Evolutionary conservation across 2,797 vertebrate species (phyloP).

Genomic region (Melanotaenia maccullochi): DNA sequence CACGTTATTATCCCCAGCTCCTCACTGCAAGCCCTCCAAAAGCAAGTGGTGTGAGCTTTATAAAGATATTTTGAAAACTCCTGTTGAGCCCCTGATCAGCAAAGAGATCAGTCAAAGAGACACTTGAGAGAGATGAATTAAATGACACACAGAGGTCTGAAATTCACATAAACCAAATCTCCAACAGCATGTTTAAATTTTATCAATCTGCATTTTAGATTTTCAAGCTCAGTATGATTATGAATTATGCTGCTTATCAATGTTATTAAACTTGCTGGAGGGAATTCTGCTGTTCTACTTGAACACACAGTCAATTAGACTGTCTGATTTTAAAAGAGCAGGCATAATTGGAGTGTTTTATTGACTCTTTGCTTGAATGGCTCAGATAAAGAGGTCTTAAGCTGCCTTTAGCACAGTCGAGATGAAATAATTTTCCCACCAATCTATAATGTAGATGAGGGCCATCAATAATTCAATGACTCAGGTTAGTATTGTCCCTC

Average conservation of each 20-base stretch:
- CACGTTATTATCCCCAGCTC: slow-evolving; percentile 69
- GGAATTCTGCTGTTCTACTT: slow-evolving; percentile 66
- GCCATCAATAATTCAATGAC: slow-evolving; percentile 32
- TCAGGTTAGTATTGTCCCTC: slow-evolving; percentile 25
- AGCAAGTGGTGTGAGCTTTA: slow-evolving; percentile 57
- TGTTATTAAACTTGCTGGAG: slow-evolving; percentile 56
- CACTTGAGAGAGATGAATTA: slow-evolving; percentile 52
- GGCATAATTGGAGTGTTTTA: slow-evolving; percentile 59
- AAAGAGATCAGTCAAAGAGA: no score
- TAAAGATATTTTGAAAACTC: slow-evolving; percentile 70
- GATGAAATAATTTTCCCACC: slow-evolving; percentile 60
- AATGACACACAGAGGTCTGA: slow-evolving; percentile 35
- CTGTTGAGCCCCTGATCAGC: slow-evolving; percentile 56
- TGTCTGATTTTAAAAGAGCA: slow-evolving; percentile 64
- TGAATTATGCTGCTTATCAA: slow-evolving; percentile 47
- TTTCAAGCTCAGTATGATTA: slow-evolving; percentile 41
- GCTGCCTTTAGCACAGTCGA: slow-evolving; percentile 61
- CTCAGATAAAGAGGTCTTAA: slow-evolving; percentile 72
- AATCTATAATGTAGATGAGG: slow-evolving; percentile 50
- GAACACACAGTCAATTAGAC: slow-evolving; percentile 75
- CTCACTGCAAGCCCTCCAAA: slow-evolving; percentile 59
- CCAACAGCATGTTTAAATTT: slow-evolving; percentile 15
- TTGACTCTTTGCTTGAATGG: slow-evolving; percentile 75
- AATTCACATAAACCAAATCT: slow-evolving; percentile 22
- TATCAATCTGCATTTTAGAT: slow-evolving; percentile 42